Evolutionary conservation across 35 echinoderm and acorn worm species (phyloP).

Genomic region (Diadema setosum): DNA sequence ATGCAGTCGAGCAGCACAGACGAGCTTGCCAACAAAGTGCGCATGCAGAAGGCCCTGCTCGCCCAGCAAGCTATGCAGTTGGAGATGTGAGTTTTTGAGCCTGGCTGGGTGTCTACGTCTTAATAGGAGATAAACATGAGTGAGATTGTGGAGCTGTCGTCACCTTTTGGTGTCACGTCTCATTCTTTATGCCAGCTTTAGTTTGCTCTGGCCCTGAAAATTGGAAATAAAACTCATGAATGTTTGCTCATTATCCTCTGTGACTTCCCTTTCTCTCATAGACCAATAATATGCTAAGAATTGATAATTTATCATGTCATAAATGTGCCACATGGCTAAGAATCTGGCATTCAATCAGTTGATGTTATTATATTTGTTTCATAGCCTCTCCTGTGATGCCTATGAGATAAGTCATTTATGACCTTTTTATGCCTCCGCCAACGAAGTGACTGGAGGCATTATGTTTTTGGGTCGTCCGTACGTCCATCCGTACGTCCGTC

Average conservation of each 20-base stretch:
- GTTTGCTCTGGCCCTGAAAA: background rate
- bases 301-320: too few species aligned
- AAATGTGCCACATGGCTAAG: background rate
- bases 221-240: background rate
- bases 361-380: too few species aligned
- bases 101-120: background rate
- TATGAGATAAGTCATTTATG: too few species aligned
- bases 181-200: background rate
- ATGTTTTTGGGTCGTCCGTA: too few species aligned
- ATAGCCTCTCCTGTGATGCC: too few species aligned
- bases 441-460: too few species aligned
- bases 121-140: background rate
- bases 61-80: background rate
- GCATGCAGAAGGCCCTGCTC: background rate
- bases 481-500: too few species aligned
- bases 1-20: too few species aligned
- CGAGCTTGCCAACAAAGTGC: background rate
- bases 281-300: too few species aligned
- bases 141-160: background rate
- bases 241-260: background rate
- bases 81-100: background rate
- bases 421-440: too few species aligned
- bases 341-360: too few species aligned
- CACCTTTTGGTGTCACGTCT: background rate
- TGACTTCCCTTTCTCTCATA: background rate